Evolutionary conservation across 1,140 invertebrate genomes (phyloP).

Genomic region (Drosophila ogumai): DNA sequence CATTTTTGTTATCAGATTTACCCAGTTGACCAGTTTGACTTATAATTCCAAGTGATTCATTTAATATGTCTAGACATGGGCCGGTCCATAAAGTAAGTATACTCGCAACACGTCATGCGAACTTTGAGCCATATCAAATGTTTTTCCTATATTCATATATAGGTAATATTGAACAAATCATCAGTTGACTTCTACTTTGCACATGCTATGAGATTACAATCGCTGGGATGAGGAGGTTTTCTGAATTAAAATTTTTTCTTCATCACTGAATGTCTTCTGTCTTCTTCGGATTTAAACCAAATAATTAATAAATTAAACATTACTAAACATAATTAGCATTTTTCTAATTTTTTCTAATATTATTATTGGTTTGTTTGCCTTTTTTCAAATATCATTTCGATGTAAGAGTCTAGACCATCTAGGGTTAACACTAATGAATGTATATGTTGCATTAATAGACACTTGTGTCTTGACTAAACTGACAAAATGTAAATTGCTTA

Average conservation of each 20-base stretch:
- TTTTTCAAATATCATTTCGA: not conserved
- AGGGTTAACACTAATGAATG: not conserved
- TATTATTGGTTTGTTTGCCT: not conserved
- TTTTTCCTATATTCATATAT: not conserved
- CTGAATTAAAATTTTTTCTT: not conserved
- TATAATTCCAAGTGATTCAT: constrained; percentile 5
- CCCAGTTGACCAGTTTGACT: not conserved
- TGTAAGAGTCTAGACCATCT: not conserved
- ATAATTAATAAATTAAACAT: not conserved
- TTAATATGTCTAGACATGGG: constrained; percentile 6
- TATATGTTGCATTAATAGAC: not conserved
- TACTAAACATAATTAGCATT: not conserved
- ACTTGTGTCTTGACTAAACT: not conserved
- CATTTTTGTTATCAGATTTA: not conserved
- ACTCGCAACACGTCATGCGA: not conserved
- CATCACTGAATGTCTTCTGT: not conserved
- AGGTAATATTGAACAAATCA: not conserved
- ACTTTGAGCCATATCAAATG: constrained; percentile 13
- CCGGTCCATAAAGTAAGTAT: not conserved
- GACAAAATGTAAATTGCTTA: not conserved
- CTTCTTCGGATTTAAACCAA: not conserved
- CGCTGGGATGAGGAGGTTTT: not conserved
- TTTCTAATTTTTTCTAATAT: not conserved
- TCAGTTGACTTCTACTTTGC: not conserved
- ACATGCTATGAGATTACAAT: not conserved